Evolutionary conservation across 1,140 invertebrate genomes (phyloP), one percentile per base, ranked within the genome.

Genomic region (Pseudomyrmex concolor): DNA sequence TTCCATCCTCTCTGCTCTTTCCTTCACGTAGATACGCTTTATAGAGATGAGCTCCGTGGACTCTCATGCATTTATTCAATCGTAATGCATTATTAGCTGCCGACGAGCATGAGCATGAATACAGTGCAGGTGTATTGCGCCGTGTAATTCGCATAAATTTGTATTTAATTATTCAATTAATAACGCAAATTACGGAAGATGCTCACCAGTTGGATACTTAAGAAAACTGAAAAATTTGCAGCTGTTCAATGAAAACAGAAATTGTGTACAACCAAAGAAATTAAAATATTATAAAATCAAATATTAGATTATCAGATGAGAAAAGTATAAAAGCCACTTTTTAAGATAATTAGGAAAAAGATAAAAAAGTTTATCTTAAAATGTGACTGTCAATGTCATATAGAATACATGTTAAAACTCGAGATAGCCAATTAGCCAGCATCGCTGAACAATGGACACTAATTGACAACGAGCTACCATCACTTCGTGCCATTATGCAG

Each of bases 1-100:
- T 4, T 25, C 22, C 34, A 9, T 57, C 13, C 15, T 34, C 12
- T 12, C 51, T 59, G 43, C 13, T 17, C 54, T 50, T 48, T 59
- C 19, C 51, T 48, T 13, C 76, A 10, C 13, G 51, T 34, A 59
- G 51, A 7, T 34, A 66, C 54, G 68, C 66, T 80, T 71, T 48
- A 54, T 59, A 78, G 43, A 70, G 64, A 78, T 55, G 54, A 78
- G 76, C 54, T 70, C 43, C 64, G 76, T 7, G 12, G n/a, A 19
- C 43, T 71, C 66, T 80, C 76, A 80, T 80, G 66, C 76, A 80
- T 80, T 80, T 80, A 80, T 80, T 80, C 76, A 80, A 71, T 80
- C 76, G 12, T 2, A 43, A 71, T 59, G 66, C 66, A 80, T 80
- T 71, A 80, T 80, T 80, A 80, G 76, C 34, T n/a, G 5, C 4